A percentile compares a stretch with the other conserved stretches of the same genome.
phyloP scores from a whole-genome alignment of 2,797 vertebrate species.

The Luscinia luscinia region DNA sequence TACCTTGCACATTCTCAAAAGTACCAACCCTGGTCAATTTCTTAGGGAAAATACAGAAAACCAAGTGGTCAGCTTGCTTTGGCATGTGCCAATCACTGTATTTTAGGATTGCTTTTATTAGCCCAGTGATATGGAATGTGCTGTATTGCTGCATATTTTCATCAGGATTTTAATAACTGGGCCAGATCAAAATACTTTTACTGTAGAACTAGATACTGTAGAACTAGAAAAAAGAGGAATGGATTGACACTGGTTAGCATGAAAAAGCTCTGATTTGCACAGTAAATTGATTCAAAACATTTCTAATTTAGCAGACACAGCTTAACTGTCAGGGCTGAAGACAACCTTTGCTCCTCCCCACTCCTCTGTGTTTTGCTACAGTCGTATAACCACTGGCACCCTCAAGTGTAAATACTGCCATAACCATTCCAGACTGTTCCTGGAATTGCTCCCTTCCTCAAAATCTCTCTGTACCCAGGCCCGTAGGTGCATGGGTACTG shows the following conservation, averaged over 20 bases:
- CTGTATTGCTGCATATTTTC: background rate
- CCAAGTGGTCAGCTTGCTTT: background rate
- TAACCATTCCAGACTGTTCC: background rate
- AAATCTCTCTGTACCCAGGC: background rate
- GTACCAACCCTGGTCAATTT: background rate
- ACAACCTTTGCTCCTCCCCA: background rate
- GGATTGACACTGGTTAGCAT: background rate
- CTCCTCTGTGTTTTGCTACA: conserved; percentile 6
- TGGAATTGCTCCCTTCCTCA: background rate
- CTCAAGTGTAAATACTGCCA: background rate
- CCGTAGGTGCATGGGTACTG: background rate
- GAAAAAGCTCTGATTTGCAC: background rate
- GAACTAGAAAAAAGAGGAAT: background rate
- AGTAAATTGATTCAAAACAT: background rate
- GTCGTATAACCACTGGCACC: background rate
- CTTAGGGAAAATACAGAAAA: background rate
- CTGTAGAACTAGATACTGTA: background rate
- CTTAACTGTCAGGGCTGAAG: background rate
- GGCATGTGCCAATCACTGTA: background rate
- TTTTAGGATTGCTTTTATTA: background rate
- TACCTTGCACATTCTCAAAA: background rate
- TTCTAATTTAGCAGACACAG: background rate
- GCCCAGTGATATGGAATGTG: background rate
- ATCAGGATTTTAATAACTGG: background rate
- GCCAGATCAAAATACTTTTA: conserved; percentile 24